Evolutionary conservation across 2,797 vertebrate species (phyloP).

Genomic region (Lutra lutra): DNA sequence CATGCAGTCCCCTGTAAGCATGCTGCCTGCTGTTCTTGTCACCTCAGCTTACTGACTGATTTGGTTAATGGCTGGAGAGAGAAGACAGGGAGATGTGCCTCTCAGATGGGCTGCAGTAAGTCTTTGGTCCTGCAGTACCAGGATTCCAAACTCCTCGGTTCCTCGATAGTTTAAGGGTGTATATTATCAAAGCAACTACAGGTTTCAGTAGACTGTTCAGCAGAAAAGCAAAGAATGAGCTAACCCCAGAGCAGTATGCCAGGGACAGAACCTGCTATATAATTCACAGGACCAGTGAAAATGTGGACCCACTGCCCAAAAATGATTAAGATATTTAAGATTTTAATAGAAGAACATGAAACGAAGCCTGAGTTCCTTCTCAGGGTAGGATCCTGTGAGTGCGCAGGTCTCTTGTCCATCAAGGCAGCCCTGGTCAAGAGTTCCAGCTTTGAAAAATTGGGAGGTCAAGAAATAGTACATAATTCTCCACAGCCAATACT

Average conservation of each 20-base stretch:
- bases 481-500: not conserved
- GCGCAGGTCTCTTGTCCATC: rapidly evolving
- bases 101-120: not conserved
- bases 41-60: not conserved
- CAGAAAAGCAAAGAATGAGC: not conserved
- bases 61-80: not conserved
- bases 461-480: not conserved
- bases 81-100: not conserved
- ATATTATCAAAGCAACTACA: not conserved
- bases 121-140: rapidly evolving
- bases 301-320: not conserved
- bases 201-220: not conserved
- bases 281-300: not conserved
- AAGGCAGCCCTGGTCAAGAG: not conserved
- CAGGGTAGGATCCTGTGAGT: not conserved
- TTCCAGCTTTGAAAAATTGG: not conserved
- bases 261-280: not conserved
- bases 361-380: rapidly evolving
- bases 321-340: not conserved
- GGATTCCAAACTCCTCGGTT: not conserved
- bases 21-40: rapidly evolving
- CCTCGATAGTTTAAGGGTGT: not conserved
- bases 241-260: not conserved
- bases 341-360: not conserved
- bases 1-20: not conserved